Evolutionary conservation across 2,888 invertebrate species (phyloP).

Genomic region (Microplitis deprimator): DNA sequence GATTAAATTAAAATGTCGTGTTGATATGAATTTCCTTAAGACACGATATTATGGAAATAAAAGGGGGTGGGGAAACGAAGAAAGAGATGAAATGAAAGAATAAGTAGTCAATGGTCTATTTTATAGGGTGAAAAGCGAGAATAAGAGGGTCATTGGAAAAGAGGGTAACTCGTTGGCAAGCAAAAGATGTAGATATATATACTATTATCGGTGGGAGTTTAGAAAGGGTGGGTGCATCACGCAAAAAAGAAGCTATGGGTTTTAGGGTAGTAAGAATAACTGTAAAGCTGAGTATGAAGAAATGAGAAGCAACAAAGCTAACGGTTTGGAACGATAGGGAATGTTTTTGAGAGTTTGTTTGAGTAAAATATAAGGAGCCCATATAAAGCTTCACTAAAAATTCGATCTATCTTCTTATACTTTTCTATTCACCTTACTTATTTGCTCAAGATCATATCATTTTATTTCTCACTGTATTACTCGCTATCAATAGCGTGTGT

Average conservation of each 20-base stretch:
- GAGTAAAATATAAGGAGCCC: constrained; percentile 45
- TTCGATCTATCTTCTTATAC: constrained; percentile 27
- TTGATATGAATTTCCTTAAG: constrained; percentile 24
- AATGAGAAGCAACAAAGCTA: constrained; percentile 41
- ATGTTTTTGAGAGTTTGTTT: constrained; percentile 44
- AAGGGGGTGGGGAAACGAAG: not conserved
- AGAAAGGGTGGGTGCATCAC: not conserved
- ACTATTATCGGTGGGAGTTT: not conserved
- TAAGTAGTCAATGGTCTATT: constrained; percentile 26
- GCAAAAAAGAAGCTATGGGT: constrained; percentile 17
- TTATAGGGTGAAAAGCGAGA: constrained; percentile 32
- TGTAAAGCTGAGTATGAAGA: constrained; percentile 25
- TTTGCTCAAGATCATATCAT: constrained; percentile 38
- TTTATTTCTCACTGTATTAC: constrained; percentile 31
- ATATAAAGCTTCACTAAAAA: constrained; percentile 40
- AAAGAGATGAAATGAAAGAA: not conserved
- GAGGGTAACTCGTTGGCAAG: constrained; percentile 29
- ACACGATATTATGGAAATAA: constrained; percentile 2
- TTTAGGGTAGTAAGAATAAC: constrained; percentile 6
- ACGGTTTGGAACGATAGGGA: constrained; percentile 49
- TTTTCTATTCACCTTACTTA: constrained; percentile 22
- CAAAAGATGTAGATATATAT: constrained; percentile 9
- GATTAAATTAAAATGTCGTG: constrained; percentile 10
- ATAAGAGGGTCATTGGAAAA: constrained; percentile 15
- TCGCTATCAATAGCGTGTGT: constrained; percentile 2